Base-by-base conservation (phyloP, 2,797 vertebrate genomes). In the Rachycentron canadum region DNA sequence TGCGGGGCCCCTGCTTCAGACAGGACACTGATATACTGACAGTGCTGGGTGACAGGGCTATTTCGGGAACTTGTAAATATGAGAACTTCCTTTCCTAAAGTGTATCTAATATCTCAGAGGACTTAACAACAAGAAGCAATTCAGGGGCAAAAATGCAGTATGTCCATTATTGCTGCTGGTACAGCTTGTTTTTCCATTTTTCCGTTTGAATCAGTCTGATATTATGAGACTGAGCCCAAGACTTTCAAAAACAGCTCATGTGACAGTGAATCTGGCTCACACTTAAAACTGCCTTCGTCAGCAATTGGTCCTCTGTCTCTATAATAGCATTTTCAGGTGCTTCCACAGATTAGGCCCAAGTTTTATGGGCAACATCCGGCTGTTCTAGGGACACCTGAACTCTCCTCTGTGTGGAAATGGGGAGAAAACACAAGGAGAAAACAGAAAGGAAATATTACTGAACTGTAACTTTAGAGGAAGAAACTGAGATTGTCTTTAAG, bases 21-120 rank as follows among this genome's bases (percentile, higher is more conserved):
- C 82, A 71, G 87, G 92, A 94, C 91, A 94, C 92, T 90, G 94
- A 95, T 95, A 94, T 85, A 91, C 81, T 89, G 80, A 92, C 91
- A 94, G 94, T 90, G 93, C 90, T 90, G 91, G 79, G 68, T 89
- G 91, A 93, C 81, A 45, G 63, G 49, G 86, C 93, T 95, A 95
- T 95, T 95, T 95, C 81, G 57, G 92, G 93, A 90, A 82, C 90
- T 88, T 87, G 92, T 94, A 94, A 95, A 95, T 94, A 95, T 91
- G 93, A 94, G 93, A 94, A 94, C 93, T 95, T 95, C 94, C 94
- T 94, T 91, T 90, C 82, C 86, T 86, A 86, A 94, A 92, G 89
- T 82, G 73, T 85, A 89, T 93, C 90, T 90, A 83, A 91, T 90
- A 89, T 89, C 90, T 85, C 82, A 55, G 73, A 84, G 91, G 91